Evolutionary conservation across 2,888 invertebrate species (phyloP).

Genomic region (Anarsia innoxiella): DNA sequence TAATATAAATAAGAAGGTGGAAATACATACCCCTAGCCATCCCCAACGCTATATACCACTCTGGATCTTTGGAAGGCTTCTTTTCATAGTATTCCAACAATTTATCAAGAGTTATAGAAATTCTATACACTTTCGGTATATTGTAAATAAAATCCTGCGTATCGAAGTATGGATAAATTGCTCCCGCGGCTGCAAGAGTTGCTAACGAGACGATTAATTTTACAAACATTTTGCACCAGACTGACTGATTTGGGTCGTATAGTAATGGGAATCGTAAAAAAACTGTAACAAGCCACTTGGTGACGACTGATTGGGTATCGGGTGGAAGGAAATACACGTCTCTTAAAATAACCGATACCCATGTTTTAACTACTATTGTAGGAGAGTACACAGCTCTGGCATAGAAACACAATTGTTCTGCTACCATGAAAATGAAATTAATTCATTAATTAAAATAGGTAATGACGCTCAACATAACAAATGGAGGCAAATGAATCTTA

Average conservation of each 20-base stretch:
- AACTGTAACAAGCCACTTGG: conserved; percentile 35
- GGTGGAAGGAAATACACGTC: too few relatives aligned
- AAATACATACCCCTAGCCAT: conserved; percentile 51
- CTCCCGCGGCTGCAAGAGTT: conserved; percentile 24
- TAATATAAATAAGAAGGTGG: not conserved
- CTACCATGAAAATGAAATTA: too few relatives aligned
- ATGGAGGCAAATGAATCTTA: too few relatives aligned
- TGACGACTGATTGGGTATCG: conserved; percentile 16
- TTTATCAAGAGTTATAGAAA: conserved; percentile 59
- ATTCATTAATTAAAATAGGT: too few relatives aligned
- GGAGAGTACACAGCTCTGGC: too few relatives aligned
- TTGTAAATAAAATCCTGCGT: conserved; percentile 69
- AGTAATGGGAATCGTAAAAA: conserved; percentile 33
- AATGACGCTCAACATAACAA: too few relatives aligned
- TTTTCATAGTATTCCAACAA: conserved; percentile 58
- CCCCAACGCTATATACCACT: conserved; percentile 59
- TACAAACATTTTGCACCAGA: conserved; percentile 47
- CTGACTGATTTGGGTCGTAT: conserved; percentile 31
- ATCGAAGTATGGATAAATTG: conserved; percentile 65
- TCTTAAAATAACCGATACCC: too few relatives aligned
- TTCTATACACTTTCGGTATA: conserved; percentile 64
- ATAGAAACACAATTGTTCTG: too few relatives aligned
- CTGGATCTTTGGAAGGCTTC: conserved; percentile 66
- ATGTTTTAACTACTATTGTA: too few relatives aligned
- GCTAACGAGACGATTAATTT: conserved; percentile 40